Conservation (phyloP, 1,140 invertebrate genomes). For the Diabrotica undecimpunctata region DNA sequence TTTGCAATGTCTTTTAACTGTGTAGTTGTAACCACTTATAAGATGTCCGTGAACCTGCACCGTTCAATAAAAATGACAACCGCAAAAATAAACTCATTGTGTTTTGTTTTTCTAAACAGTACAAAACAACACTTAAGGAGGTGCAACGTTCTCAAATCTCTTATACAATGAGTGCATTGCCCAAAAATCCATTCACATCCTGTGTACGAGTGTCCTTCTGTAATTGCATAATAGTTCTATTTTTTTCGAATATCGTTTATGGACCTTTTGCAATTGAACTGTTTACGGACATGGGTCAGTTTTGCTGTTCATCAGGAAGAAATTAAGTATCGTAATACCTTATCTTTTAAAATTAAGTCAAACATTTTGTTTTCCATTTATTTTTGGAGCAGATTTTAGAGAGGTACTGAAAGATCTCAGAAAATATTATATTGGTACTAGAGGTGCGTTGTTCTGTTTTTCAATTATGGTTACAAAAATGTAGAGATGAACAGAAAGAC, state of each 20-base stretch:
- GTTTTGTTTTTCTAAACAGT: conserved; percentile 17
- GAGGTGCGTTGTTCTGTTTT: too few species aligned
- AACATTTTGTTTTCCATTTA: too few species aligned
- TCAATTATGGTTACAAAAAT: too few species aligned
- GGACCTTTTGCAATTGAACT: background rate
- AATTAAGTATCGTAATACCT: background rate
- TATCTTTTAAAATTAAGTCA: too few species aligned
- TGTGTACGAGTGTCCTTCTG: conserved; percentile 8
- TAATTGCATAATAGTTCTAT: conserved; percentile 24
- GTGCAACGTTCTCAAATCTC: conserved; percentile 11
- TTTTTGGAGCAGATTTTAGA: too few species aligned
- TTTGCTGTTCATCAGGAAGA: conserved; percentile 5
- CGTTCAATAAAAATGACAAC: conserved; percentile 21
- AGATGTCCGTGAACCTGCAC: conserved; percentile 20
- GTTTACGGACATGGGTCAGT: background rate
- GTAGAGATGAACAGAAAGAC: too few species aligned
- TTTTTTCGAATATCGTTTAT: conserved; percentile 10
- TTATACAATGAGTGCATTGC: conserved; percentile 22
- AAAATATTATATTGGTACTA: too few species aligned
- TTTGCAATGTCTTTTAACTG: too few species aligned
- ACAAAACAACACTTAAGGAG: conserved; percentile 18
- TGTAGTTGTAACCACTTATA: conserved; percentile 5
- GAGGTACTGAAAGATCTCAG: too few species aligned
- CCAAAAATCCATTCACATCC: conserved; percentile 14
- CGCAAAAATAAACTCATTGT: conserved; percentile 19